Base-by-base conservation (phyloP, 2,888 invertebrate species). In the Panopea generosa region DNA sequence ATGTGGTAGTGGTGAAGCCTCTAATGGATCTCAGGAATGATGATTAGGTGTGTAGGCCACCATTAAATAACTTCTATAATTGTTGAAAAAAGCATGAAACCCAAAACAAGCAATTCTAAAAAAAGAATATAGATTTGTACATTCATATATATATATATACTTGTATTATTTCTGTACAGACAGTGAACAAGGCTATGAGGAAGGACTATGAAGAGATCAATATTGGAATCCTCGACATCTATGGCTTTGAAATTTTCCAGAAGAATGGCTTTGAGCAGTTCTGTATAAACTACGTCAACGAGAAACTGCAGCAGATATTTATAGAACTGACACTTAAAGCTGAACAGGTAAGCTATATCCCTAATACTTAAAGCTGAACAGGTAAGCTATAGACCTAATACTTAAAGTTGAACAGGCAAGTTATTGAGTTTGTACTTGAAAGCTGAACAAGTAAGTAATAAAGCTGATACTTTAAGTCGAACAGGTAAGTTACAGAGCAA, bases 231-330 rank as follows among this genome's bases (percentile, higher is more conserved):
- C 91, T 95, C 74, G 95, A 95, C 86, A 95, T 95, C 85, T 95
- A 95, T 86, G 95, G 95, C 1, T 95, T 95, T 89, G 95, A 95
- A 90, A 95, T 95, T 72, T 95, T 95, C 87, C 94, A 94, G 52
- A 94, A 93, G 86, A 95, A 95, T 89, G 95, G 95, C 22, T 95
- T 95, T 91, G 95, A 95, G 86, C 95, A 95, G 90, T 95, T 95
- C 89, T 95, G 95, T 90, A 95, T 95, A 69, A 95, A 95, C 89
- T 95, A 95, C 87, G 95, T 95, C 22, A 95, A 95, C 89, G 95
- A 95, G 90, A 95, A 95, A 87, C 93, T 95, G 11, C 95, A 95
- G 87, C 95, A 95, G 90, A 95, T 95, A 67, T 95, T 95, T 92
- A 95, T 95, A 84, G 95, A 95, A 84, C 91, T 95, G 47, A 95